A percentile compares a stretch with the other conserved stretches of the same genome.
Conservation (phyloP, 2,797 vertebrate species). For the Holocentrus rufus region DNA sequence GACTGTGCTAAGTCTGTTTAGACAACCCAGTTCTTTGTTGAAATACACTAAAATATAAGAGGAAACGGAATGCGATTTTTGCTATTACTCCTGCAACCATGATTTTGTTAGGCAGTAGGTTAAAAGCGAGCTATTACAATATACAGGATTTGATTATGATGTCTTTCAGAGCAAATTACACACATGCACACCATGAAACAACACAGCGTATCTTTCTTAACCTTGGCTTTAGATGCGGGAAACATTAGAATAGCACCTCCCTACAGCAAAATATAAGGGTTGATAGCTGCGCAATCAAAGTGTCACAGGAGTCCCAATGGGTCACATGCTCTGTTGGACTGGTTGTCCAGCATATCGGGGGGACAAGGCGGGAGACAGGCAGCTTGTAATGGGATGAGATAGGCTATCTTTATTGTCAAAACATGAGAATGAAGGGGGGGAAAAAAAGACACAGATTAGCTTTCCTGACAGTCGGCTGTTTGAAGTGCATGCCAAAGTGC, state of each 20-base stretch:
- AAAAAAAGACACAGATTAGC: constrained; percentile 78
- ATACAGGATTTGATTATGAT: not conserved
- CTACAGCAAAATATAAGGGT: constrained; percentile 47
- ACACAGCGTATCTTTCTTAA: not conserved
- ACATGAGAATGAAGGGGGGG: constrained; percentile 84
- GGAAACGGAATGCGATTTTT: not conserved
- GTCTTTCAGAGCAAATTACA: not conserved
- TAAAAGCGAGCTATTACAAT: not conserved
- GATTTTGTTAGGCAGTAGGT: not conserved
- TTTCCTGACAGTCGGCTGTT: constrained; percentile 81
- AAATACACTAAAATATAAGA: not conserved
- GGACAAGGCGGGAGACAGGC: constrained; percentile 77
- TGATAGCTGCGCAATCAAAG: constrained; percentile 60
- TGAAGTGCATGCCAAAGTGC: constrained; percentile 86
- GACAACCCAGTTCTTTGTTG: not conserved
- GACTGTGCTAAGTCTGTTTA: constrained; percentile 27
- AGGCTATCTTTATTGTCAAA: constrained; percentile 88
- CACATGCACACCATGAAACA: not conserved
- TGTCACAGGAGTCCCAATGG: constrained; percentile 61
- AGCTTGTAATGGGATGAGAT: constrained; percentile 82
- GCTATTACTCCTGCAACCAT: not conserved
- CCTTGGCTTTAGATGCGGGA: constrained; percentile 26
- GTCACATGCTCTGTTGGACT: constrained; percentile 61
- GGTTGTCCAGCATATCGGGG: constrained; percentile 68
- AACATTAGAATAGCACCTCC: constrained; percentile 34